Conservation (phyloP, 1,140 invertebrate genomes). For the Sminthurinus signatus region DNA sequence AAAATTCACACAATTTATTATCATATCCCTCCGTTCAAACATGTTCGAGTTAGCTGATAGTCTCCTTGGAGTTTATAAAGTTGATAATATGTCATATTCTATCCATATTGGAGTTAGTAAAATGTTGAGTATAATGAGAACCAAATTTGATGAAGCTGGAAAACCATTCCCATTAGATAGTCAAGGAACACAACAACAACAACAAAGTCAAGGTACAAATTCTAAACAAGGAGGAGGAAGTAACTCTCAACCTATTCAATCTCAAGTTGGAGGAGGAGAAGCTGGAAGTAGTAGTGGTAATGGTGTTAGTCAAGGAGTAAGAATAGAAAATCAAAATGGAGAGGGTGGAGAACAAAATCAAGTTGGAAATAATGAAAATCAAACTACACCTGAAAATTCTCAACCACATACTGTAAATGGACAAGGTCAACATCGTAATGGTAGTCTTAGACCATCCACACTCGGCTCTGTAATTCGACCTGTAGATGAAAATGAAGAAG, state of each 20-base stretch:
- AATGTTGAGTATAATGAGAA: slow-evolving; percentile 12
- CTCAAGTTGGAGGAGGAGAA: too few species aligned
- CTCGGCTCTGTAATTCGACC: neutral
- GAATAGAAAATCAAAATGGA: too few species aligned
- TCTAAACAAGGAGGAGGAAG: neutral
- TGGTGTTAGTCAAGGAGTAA: neutral
- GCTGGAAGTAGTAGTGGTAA: too few species aligned
- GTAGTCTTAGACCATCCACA: neutral
- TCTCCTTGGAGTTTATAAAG: slow-evolving; percentile 94
- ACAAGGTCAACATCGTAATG: neutral
- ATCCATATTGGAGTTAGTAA: slow-evolving; percentile 32
- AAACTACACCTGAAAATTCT: neutral
- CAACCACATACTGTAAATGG: neutral
- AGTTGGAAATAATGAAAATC: neutral
- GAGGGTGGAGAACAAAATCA: too few species aligned
- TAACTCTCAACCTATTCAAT: too few species aligned
- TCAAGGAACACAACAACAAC: neutral
- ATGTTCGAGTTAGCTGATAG: slow-evolving; percentile 95
- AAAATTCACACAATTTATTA: slow-evolving; percentile 97
- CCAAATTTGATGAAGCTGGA: neutral
- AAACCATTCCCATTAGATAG: slow-evolving; percentile 7
- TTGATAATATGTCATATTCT: slow-evolving; percentile 55
- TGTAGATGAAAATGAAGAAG: neutral
- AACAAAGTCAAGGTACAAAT: too few species aligned
- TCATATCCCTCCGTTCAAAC: slow-evolving; percentile 92